A percentile compares a stretch with the other conserved stretches of the same genome.
Evolutionary conservation across 1,140 invertebrate species (phyloP).

Genomic region (Nasonia vitripennis): DNA sequence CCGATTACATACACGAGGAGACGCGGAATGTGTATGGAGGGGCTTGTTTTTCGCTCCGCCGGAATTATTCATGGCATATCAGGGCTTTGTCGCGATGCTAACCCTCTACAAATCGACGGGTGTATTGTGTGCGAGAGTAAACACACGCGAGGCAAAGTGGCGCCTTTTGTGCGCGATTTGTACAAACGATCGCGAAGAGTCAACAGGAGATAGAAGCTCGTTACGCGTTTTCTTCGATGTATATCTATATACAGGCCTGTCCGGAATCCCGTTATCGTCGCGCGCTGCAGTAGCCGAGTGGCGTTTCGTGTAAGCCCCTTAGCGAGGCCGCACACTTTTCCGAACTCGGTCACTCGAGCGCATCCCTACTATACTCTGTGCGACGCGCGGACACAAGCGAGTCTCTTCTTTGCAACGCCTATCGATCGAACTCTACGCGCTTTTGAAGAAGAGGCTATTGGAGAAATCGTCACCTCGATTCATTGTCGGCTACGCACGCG

Average conservation of each 20-base stretch:
- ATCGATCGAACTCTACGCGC: conserved; percentile 5
- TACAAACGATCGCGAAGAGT: not conserved
- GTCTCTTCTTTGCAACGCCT: conserved; percentile 21
- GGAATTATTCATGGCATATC: not conserved
- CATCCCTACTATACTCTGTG: not conserved
- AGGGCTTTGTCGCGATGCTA: not conserved
- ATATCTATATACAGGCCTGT: not conserved
- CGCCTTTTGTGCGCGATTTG: too few species aligned
- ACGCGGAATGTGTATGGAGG: too few species aligned
- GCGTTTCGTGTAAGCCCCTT: conserved; percentile 44
- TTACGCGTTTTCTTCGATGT: not conserved
- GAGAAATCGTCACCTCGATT: too few species aligned
- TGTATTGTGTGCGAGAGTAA: too few species aligned
- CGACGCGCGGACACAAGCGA: not conserved
- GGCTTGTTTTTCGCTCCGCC: not conserved
- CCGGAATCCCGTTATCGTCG: too few species aligned
- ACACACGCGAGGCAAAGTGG: too few species aligned
- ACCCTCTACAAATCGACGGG: too few species aligned
- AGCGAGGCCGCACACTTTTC: conserved; percentile 38
- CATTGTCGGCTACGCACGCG: too few species aligned
- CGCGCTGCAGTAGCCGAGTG: not conserved
- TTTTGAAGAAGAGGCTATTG: not conserved
- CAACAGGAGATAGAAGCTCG: not conserved
- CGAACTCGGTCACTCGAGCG: conserved; percentile 45
- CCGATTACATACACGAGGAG: not conserved